Percentiles rank a stretch among this genome's conserved stretches.
Evolutionary conservation across 2,888 invertebrate species (phyloP).

Genomic region (Lasioglossum marginatum): DNA sequence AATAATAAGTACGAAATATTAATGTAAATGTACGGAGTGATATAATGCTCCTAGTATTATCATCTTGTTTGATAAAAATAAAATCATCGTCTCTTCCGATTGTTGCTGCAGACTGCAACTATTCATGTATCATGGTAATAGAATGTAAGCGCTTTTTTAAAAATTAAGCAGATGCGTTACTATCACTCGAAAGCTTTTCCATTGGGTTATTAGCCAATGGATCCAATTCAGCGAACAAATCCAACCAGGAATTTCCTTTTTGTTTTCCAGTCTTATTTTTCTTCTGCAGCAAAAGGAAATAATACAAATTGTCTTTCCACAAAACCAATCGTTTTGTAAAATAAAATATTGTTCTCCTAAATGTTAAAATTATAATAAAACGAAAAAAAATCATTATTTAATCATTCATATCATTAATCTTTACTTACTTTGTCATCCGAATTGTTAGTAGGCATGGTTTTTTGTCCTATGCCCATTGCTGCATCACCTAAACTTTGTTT

Average conservation of each 20-base stretch:
- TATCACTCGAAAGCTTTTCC: constrained; percentile 78
- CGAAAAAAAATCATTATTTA: neutral
- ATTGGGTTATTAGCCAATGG: constrained; percentile 94
- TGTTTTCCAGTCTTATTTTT: constrained; percentile 79
- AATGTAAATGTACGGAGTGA: constrained; percentile 48
- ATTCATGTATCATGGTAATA: constrained; percentile 38
- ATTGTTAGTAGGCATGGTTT: constrained; percentile 37
- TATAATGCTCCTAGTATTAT: constrained; percentile 42
- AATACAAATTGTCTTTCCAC: constrained; percentile 27
- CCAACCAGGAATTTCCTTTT: constrained; percentile 91
- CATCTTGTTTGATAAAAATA: constrained; percentile 52
- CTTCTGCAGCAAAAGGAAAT: constrained; percentile 66
- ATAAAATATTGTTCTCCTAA: constrained; percentile 5
- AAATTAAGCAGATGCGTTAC: constrained; percentile 80
- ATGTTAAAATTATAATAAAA: constrained; percentile 17
- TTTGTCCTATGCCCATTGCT: constrained; percentile 70
- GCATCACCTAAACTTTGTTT: constrained; percentile 82
- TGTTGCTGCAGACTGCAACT: constrained; percentile 56
- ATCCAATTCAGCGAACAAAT: constrained; percentile 96
- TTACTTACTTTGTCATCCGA: constrained; percentile 70
- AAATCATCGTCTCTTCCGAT: constrained; percentile 52
- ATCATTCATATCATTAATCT: constrained; percentile 16
- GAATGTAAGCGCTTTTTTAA: constrained; percentile 38
- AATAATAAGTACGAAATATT: constrained; percentile 49
- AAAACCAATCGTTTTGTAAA: constrained; percentile 26